Percentiles rank a stretch among this genome's conserved stretches.
Evolutionary conservation across 1,140 invertebrate species (phyloP).

Genomic region (Bombus soroeensis): DNA sequence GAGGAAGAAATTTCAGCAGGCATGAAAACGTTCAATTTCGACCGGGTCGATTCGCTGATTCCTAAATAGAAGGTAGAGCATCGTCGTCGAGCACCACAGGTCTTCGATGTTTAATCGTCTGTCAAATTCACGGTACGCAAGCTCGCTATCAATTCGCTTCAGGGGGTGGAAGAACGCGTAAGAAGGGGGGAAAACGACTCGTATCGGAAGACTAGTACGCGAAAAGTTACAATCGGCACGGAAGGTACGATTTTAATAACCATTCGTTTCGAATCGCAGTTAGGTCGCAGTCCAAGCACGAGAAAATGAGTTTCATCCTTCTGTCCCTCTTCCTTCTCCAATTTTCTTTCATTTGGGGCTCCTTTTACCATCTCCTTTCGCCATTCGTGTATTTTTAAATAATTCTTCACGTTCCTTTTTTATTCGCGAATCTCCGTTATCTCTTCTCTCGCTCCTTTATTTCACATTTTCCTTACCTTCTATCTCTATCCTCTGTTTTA

Average conservation of each 20-base stretch:
- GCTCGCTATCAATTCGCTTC: constrained; percentile 32
- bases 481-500: not conserved
- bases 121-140: constrained; percentile 46
- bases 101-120: constrained; percentile 50
- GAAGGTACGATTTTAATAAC: constrained; percentile 58
- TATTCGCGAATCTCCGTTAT: too few relatives aligned
- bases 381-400: not conserved
- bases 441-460: not conserved
- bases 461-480: not conserved
- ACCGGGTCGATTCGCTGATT: not conserved
- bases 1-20: constrained; percentile 8
- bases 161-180: not conserved
- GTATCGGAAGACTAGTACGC: constrained; percentile 15
- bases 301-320: constrained; percentile 10
- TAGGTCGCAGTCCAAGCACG: constrained; percentile 8
- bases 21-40: constrained; percentile 29
- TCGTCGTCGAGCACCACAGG: constrained; percentile 26
- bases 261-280: constrained; percentile 58
- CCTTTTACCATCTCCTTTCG: not conserved
- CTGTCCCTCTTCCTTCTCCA: not conserved
- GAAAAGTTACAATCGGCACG: constrained; percentile 18
- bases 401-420: too few relatives aligned
- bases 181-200: not conserved
- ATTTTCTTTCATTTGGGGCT: too few relatives aligned
- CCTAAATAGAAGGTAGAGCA: constrained; percentile 31